phyloP scores from a whole-genome alignment of 1,140 invertebrate genomes.

The Sarcophaga bullata region DNA sequence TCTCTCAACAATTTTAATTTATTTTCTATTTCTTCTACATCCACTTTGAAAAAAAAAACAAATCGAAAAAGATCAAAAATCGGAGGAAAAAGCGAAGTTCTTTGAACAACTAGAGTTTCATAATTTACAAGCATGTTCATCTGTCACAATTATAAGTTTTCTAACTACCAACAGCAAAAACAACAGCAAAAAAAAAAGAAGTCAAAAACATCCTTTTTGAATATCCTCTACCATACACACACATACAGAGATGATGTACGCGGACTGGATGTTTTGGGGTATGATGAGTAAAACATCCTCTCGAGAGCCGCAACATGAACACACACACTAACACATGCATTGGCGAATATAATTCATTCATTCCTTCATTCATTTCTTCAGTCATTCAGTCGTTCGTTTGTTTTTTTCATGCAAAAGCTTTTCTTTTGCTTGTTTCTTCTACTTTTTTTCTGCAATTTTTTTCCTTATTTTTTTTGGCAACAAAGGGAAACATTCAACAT shows the following conservation, averaged over 20 bases:
- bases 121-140: slow-evolving; percentile 5
- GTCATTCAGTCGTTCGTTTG: no score
- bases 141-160: slow-evolving; percentile 19
- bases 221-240: no score
- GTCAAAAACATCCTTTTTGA: not conserved
- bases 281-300: not conserved
- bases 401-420: not conserved
- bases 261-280: not conserved
- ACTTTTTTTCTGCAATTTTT: no score
- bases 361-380: not conserved
- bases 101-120: not conserved
- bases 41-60: no score
- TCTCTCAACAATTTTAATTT: no score
- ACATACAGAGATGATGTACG: not conserved
- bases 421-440: not conserved
- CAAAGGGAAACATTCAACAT: not conserved
- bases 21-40: no score
- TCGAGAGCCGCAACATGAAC: not conserved
- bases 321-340: not conserved
- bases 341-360: slow-evolving; percentile 1
- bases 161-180: not conserved
- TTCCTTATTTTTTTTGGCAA: not conserved
- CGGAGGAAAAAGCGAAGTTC: no score
- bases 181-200: no score
- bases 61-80: no score